These are phyloP conservation scores for Otolemur garnettii DNA, from an alignment of 2,113 vertebrate species.

Conservation along the genomic window DNA sequence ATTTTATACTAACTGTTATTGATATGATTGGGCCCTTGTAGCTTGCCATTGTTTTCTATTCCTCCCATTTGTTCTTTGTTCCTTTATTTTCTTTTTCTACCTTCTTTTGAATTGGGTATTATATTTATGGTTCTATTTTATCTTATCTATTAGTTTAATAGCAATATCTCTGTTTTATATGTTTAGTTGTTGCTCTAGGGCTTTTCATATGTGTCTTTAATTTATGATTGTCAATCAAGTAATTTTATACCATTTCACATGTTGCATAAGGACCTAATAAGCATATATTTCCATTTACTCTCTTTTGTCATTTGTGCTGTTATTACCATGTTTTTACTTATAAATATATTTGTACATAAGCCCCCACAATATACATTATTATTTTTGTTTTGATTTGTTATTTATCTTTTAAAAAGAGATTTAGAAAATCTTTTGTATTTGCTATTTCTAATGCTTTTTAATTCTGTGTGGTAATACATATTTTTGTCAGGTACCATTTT, in stretches of 20 bases:
- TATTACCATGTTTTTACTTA: background rate
- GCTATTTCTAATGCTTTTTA: background rate
- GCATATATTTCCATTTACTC: background rate
- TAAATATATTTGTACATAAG: background rate
- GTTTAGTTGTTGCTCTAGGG: background rate
- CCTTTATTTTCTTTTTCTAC: background rate
- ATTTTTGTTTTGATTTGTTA: background rate
- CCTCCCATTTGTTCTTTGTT: background rate
- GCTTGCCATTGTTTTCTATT: background rate
- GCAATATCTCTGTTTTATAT: background rate
- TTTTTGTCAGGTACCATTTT: background rate
- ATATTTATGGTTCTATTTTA: background rate
- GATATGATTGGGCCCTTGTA: background rate
- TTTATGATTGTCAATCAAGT: background rate
- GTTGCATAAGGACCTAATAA: background rate
- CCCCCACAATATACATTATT: background rate
- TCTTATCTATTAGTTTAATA: background rate
- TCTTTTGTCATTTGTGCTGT: background rate
- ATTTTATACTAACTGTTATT: background rate
- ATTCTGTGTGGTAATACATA: background rate
- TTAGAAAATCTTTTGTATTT: background rate
- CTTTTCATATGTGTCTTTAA: background rate
- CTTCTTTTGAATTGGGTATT: conserved; percentile 1
- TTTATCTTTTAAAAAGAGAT: background rate
- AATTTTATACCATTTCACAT: background rate